Conservation (phyloP, 2,797 vertebrate genomes). For the Pogoniulus pusillus region DNA sequence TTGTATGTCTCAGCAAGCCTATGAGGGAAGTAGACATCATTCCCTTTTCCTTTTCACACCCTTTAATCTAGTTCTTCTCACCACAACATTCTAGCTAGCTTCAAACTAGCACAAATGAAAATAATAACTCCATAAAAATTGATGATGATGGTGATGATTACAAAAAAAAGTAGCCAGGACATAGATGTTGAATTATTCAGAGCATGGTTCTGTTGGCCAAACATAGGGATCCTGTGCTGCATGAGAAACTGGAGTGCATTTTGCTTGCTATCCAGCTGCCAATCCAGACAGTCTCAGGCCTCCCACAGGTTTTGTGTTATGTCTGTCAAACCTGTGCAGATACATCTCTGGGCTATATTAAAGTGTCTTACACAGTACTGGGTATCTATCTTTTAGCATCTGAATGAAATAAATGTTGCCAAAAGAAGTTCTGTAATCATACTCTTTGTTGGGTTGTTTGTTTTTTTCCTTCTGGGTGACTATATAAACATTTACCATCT, state of each 20-base stretch:
- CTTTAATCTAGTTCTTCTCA: too few relatives aligned
- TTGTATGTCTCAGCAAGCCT: too few relatives aligned
- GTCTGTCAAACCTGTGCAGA: not conserved
- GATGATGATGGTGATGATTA: too few relatives aligned
- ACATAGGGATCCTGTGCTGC: not conserved
- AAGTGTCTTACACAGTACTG: not conserved
- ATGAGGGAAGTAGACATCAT: too few relatives aligned
- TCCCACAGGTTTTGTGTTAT: not conserved
- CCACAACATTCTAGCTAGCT: too few relatives aligned
- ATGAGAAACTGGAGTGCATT: fast-evolving
- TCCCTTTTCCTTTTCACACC: too few relatives aligned
- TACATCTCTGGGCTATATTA: not conserved
- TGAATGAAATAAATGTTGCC: not conserved
- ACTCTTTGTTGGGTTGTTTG: too few relatives aligned
- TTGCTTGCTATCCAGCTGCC: not conserved
- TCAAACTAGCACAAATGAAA: too few relatives aligned
- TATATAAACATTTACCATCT: not conserved
- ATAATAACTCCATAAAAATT: not conserved
- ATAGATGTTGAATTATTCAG: not conserved
- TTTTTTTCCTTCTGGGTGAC: not conserved
- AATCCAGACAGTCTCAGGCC: not conserved
- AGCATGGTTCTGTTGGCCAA: not conserved
- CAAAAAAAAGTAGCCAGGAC: not conserved
- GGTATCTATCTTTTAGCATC: not conserved
- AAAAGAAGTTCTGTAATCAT: fast-evolving